Evolutionary conservation across 2,113 vertebrate genomes (phyloP).

Genomic region (Eudorcas thomsonii): DNA sequence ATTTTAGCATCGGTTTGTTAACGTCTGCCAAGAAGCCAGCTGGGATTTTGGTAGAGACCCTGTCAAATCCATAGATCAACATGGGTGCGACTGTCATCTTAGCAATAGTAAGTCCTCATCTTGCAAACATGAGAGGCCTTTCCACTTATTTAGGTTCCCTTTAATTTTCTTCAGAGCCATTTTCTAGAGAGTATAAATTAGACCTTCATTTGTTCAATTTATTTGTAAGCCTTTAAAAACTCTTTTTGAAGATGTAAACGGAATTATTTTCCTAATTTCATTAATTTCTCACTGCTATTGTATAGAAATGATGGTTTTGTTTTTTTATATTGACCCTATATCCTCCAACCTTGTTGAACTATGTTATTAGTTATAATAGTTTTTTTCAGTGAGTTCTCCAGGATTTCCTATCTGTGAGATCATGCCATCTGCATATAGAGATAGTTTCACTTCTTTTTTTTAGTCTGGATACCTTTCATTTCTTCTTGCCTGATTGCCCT

Average conservation of each 20-base stretch:
- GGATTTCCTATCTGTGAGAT: not conserved
- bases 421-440: too few relatives aligned
- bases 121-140: not conserved
- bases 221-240: not conserved
- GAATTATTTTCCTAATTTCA: not conserved
- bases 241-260: not conserved
- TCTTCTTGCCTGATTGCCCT: not conserved
- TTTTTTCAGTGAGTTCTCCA: not conserved
- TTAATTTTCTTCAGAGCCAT: not conserved
- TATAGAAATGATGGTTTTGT: not conserved
- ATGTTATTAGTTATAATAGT: not conserved
- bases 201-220: not conserved
- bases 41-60: not conserved
- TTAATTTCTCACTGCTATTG: not conserved
- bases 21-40: not conserved
- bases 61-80: rapidly evolving
- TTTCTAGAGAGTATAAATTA: not conserved
- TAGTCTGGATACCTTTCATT: too few relatives aligned
- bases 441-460: not conserved
- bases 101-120: rapidly evolving
- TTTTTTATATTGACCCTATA: not conserved
- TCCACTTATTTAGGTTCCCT: not conserved
- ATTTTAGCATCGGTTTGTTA: not conserved
- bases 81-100: rapidly evolving
- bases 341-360: not conserved